Percentiles rank a stretch among this genome's conserved stretches.
These are phyloP conservation scores for Sebastes trivittatus DNA, from an alignment of 2,797 vertebrate genomes.

Conservation along the genomic window DNA sequence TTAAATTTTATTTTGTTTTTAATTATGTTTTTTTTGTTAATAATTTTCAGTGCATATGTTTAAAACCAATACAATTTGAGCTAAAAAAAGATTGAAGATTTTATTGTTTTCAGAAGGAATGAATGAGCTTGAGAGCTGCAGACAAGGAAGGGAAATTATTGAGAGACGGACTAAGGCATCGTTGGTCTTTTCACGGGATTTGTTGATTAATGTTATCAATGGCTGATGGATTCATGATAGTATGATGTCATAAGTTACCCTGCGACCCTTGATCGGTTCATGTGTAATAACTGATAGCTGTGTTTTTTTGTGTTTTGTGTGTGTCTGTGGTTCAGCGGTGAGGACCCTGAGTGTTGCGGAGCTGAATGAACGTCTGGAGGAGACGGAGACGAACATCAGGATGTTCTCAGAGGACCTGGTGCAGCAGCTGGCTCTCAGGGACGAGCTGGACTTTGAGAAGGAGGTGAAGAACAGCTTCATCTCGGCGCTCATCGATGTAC, in stretches of 20 bases:
- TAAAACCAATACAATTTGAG: too few species aligned
- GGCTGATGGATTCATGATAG: too few species aligned
- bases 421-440: slow-evolving; percentile 92
- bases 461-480: slow-evolving; percentile 99
- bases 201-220: background rate
- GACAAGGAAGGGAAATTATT: background rate
- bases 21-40: too few species aligned
- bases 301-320: background rate
- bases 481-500: slow-evolving; percentile 95
- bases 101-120: background rate
- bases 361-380: slow-evolving; percentile 89
- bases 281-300: background rate
- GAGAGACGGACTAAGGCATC: too few species aligned
- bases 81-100: background rate
- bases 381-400: slow-evolving; percentile 88
- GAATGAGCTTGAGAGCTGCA: background rate
- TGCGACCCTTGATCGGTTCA: background rate
- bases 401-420: slow-evolving; percentile 94
- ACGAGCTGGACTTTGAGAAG: slow-evolving; percentile 98
- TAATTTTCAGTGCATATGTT: too few species aligned
- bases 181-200: background rate
- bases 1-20: too few species aligned
- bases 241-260: too few species aligned
- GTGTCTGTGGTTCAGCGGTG: slow-evolving; percentile 77
- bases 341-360: slow-evolving; percentile 83